Base-by-base conservation (phyloP, 2,888 invertebrate species). In the Arge pagana region DNA sequence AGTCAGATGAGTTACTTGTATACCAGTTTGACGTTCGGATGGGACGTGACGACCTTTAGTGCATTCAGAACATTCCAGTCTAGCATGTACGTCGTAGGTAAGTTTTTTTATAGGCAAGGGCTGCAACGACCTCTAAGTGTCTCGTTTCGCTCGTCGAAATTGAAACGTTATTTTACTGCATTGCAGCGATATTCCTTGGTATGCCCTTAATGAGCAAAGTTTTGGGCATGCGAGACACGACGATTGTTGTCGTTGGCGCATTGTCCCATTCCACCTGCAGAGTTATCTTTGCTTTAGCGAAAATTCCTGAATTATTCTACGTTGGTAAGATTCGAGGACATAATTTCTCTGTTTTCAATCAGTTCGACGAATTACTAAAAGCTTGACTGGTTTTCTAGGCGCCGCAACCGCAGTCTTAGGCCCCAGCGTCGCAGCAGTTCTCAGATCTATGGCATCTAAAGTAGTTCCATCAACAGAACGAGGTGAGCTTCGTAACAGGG, bases 361-460 rank as follows among this genome's bases (percentile, higher is more conserved):
- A 5, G 3, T 11, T 42, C 28, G 18, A 31, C 24, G 5, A 8
- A 11, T 11, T 23, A 6, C 42, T n/a, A 2, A 48, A 37, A 13
- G 23, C 30, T 39, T 15, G 39, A 39, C 11, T 51, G 18, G 39
- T 60, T 55, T 63, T 70, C 50, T 54, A 81, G 90, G 91, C 1
- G 89, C 88, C n/a, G 80, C 81, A 0, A 82, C 87, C 2, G 88
- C 88, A 6, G 85, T 88, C n/a, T 77, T 90, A 18, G 91, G 91
- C 0, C 90, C 91, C 0, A 83, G 87, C 40, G 87, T 89, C 0
- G 89, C 88, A 0, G 90, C 91, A 0, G 85, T 90, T 51, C 81
- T 92, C 52, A 81, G 92, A n/a, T 88, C 91, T 0, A 87, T 91
- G 82, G 85, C 88, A 1, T 91, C 91, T 0, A 92, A 92, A 77